These are phyloP conservation scores for Diadromus collaris DNA, from an alignment of 2,888 invertebrate genomes.

Conservation along the genomic window DNA sequence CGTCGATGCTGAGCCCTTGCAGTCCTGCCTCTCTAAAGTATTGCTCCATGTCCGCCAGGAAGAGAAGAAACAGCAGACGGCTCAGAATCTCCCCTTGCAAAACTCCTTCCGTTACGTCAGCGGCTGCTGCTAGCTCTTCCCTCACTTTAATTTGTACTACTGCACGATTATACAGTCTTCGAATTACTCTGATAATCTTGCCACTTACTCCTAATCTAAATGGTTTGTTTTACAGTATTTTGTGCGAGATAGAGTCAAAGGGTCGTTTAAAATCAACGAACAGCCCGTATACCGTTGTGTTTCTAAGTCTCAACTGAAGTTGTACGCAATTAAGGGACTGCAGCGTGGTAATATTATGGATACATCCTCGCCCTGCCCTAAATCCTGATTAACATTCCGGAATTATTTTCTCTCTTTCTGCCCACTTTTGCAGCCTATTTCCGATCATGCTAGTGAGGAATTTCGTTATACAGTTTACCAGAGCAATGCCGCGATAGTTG, in stretches of 20 bases:
- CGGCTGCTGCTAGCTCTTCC: not conserved
- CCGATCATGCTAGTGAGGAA: constrained; percentile 59
- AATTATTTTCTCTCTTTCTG: constrained; percentile 28
- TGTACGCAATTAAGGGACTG: constrained; percentile 25
- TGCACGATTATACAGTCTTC: constrained; percentile 20
- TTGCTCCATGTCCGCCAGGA: no score
- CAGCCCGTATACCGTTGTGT: constrained; percentile 27
- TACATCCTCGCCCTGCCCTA: constrained; percentile 40
- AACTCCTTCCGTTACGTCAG: constrained; percentile 47
- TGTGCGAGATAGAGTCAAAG: constrained; percentile 47
- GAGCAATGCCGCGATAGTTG: constrained; percentile 62
- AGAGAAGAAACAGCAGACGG: constrained; percentile 23
- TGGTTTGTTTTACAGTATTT: constrained; percentile 56
- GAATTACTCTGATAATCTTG: constrained; percentile 57
- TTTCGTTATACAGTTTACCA: constrained; percentile 60
- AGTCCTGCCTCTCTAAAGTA: no score
- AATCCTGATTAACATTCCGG: constrained; percentile 54
- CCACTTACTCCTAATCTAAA: constrained; percentile 52
- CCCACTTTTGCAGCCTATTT: constrained; percentile 54
- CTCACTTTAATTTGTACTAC: constrained; percentile 20
- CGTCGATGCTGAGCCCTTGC: no score
- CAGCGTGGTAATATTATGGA: constrained; percentile 46
- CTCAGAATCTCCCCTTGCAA: constrained; percentile 54
- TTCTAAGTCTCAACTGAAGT: constrained; percentile 18
- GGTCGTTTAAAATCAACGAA: constrained; percentile 6